Evolutionary conservation across 2,888 invertebrate genomes (phyloP).

Genomic region (Zygothrica quintamaculata): DNA sequence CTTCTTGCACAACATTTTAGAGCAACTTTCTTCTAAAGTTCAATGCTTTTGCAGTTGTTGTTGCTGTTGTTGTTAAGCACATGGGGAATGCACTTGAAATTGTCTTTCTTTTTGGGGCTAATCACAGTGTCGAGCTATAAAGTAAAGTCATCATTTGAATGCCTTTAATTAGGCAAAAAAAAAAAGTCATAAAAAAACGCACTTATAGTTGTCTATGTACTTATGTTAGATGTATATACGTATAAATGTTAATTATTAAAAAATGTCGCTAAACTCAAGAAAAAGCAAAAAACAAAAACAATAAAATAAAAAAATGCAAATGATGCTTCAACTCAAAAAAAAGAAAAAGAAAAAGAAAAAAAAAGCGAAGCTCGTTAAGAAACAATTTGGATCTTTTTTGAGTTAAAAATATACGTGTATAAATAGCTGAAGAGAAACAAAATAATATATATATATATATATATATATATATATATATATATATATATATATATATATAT

Average conservation of each 20-base stretch:
- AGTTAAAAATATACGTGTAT: too few species aligned
- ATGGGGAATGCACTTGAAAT: too few species aligned
- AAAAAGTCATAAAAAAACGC: background rate
- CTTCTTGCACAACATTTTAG: too few species aligned
- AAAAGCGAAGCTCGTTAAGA: conserved; percentile 27
- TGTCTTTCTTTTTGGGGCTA: conserved; percentile 15
- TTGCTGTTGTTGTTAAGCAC: too few species aligned
- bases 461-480: too few species aligned
- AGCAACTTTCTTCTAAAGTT: too few species aligned
- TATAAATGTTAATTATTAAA: background rate
- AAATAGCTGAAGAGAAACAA: conserved; percentile 14
- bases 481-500: too few species aligned
- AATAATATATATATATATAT: conserved; percentile 6
- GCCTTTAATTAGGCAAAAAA: conserved; percentile 22
- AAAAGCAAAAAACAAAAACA: too few species aligned
- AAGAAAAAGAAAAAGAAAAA: background rate
- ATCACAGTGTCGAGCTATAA: conserved; percentile 20
- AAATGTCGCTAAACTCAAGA: background rate
- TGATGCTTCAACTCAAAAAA: conserved; percentile 19
- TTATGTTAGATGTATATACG: background rate
- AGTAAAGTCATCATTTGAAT: conserved; percentile 36
- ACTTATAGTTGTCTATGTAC: too few species aligned
- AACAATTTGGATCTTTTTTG: conserved; percentile 40
- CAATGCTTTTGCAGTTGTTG: too few species aligned
- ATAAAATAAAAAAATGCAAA: conserved; percentile 4